Evolutionary conservation across 2,888 invertebrate genomes (phyloP), one percentile per base, ranked within the genome.

Genomic region (Mactromeris polynyma): DNA sequence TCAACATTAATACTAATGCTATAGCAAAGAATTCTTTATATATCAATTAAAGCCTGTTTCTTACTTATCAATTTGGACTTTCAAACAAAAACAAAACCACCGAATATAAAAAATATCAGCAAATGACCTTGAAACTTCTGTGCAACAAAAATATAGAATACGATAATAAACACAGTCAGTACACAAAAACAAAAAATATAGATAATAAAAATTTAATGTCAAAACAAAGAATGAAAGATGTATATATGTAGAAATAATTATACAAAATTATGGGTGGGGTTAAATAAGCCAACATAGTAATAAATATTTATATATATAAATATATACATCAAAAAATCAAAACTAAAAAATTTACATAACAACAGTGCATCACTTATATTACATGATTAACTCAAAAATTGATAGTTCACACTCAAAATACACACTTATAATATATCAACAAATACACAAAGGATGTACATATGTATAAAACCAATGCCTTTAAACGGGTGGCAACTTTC

Each of bases 241-340:
- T 7, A n/a, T 9, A n/a, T n/a, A 64, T 26, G 26, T 26, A 64
- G n/a, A 64, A 64, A 26, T 64, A 64, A 64, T 26, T 26, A 26
- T 26, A 64, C 26, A 64, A 64, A 64, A 26, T 1, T 64, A 26
- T 64, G 26, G 26, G 58, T 9, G 26, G n/a, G 58, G 58, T n/a
- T 64, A 64, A 64, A 64, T 64, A 64, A 64, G 58, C 58, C 58
- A n/a, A n/a, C 21, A 64, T 26, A 73, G 33, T 26, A 73, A 73
- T 73, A 36, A 73, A 73, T 73, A 73, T 7, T 73, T 73, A 33
- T 73, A n/a, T n/a, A n/a, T n/a, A 73, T 73, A 73, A 73, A 73
- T 73, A 73, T 73, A 73, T 73, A 73, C 73, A 73, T 36, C 73
- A 73, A 73, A 36, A 73, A 33, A 21, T 36, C 14, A 73, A 19